phyloP scores from a whole-genome alignment of 2,888 invertebrate genomes.

The Rhogogaster chlorosoma region DNA sequence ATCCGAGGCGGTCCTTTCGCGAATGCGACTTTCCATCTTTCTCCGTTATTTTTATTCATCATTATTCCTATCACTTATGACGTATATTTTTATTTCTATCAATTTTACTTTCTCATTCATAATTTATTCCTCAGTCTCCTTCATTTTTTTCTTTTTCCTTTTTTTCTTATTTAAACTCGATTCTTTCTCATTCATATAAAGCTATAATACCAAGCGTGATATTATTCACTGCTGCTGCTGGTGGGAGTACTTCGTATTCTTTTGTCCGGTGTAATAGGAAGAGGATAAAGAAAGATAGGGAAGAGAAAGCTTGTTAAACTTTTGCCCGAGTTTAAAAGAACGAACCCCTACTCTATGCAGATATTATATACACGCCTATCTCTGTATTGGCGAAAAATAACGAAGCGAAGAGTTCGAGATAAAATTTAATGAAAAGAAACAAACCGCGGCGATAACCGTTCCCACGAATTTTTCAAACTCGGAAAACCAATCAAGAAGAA shows the following conservation, averaged over 20 bases:
- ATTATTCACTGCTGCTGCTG: conserved; percentile 15
- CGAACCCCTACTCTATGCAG: background rate
- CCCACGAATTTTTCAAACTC: background rate
- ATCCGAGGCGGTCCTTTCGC: background rate
- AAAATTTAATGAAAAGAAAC: background rate
- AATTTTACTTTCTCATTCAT: background rate
- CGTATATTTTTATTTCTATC: background rate
- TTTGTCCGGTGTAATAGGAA: conserved; percentile 33
- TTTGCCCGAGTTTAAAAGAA: conserved; percentile 4
- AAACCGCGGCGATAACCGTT: background rate
- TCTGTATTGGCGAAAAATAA: background rate
- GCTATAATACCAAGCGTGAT: background rate
- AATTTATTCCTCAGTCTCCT: too few species aligned
- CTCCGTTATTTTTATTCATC: background rate
- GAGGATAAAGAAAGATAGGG: conserved; percentile 44
- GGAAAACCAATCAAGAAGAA: background rate
- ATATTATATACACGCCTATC: background rate
- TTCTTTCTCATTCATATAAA: background rate
- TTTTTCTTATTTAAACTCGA: background rate
- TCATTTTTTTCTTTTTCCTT: background rate
- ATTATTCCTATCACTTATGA: background rate
- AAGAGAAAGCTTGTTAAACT: conserved; percentile 41
- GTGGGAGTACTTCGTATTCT: conserved; percentile 24
- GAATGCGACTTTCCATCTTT: background rate
- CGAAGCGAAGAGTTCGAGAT: background rate